A percentile compares a stretch with the other conserved stretches of the same genome.
Conservation (phyloP, 2,888 invertebrate species). For the Apotomis turbidana region DNA sequence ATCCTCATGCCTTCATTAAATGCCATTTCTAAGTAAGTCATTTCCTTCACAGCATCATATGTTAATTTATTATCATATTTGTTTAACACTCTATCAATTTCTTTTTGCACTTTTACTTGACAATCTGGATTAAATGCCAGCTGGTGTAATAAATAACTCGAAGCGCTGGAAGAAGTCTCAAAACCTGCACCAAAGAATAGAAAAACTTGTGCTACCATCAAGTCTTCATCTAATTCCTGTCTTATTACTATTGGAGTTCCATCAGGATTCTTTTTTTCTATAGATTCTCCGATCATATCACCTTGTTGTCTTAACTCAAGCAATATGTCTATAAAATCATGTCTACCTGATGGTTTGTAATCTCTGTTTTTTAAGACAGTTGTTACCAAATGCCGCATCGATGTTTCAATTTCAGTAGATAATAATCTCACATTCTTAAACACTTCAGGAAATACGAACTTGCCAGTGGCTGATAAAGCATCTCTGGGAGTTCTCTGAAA, state of each 20-base stretch:
- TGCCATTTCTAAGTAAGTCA: conserved; percentile 71
- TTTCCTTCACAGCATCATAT: conserved; percentile 72
- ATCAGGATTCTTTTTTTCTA: conserved; percentile 62
- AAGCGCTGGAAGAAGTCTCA: conserved; percentile 79
- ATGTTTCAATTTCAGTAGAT: conserved; percentile 61
- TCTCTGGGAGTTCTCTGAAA: conserved; percentile 65
- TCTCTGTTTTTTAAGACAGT: conserved; percentile 64
- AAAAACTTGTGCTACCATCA: conserved; percentile 74
- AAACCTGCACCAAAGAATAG: conserved; percentile 80
- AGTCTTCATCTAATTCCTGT: conserved; percentile 63
- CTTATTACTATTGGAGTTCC: conserved; percentile 65
- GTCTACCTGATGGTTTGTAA: conserved; percentile 65
- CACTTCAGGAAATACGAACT: conserved; percentile 67
- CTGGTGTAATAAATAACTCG: conserved; percentile 77
- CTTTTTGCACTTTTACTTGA: conserved; percentile 71
- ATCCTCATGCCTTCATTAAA: conserved; percentile 74
- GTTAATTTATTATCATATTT: conserved; percentile 66
- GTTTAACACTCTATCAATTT: conserved; percentile 69
- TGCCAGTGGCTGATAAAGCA: conserved; percentile 57
- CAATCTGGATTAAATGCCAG: conserved; percentile 74
- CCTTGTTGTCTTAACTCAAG: conserved; percentile 70
- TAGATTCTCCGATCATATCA: conserved; percentile 68
- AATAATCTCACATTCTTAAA: conserved; percentile 65
- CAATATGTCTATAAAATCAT: conserved; percentile 74
- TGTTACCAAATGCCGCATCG: conserved; percentile 61